phyloP scores from a whole-genome alignment of 2,797 vertebrate genomes.

The Telmatherina bonti region DNA sequence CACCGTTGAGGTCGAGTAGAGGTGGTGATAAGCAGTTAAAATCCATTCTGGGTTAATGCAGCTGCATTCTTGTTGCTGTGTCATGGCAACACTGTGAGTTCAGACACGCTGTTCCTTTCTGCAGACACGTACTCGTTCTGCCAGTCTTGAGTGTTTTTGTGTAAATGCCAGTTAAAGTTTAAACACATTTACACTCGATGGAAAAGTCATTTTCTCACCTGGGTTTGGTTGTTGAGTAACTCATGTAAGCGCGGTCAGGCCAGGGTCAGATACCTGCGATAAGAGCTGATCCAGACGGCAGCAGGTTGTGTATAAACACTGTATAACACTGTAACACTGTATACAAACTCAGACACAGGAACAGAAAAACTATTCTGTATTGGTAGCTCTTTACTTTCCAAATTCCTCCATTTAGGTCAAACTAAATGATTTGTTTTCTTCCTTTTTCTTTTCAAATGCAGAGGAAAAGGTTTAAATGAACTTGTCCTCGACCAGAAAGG shows the following conservation, averaged over 20 bases:
- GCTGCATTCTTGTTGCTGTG: neutral
- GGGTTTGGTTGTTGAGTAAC: slow-evolving; percentile 43
- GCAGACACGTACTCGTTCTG: neutral
- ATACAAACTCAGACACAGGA: neutral
- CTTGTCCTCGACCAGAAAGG: neutral
- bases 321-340: no score
- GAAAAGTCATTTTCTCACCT: slow-evolving; percentile 38
- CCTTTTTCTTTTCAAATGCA: neutral
- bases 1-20: neutral
- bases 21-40: neutral
- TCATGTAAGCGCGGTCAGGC: neutral
- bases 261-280: slow-evolving; percentile 19
- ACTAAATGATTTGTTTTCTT: neutral
- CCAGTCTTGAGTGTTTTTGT: neutral
- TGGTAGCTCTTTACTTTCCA: neutral
- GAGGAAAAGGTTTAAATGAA: neutral
- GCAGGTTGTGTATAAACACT: neutral
- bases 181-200: slow-evolving; percentile 6
- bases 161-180: slow-evolving; percentile 28
- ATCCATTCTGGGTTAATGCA: neutral
- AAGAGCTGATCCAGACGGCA: slow-evolving; percentile 3
- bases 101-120: neutral
- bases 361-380: slow-evolving; percentile 1
- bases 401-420: neutral
- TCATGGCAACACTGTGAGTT: neutral